Evolutionary conservation across 2,113 vertebrate genomes (phyloP), one percentile per base, ranked within the genome.

Genomic region (Chaenocephalus aceratus): DNA sequence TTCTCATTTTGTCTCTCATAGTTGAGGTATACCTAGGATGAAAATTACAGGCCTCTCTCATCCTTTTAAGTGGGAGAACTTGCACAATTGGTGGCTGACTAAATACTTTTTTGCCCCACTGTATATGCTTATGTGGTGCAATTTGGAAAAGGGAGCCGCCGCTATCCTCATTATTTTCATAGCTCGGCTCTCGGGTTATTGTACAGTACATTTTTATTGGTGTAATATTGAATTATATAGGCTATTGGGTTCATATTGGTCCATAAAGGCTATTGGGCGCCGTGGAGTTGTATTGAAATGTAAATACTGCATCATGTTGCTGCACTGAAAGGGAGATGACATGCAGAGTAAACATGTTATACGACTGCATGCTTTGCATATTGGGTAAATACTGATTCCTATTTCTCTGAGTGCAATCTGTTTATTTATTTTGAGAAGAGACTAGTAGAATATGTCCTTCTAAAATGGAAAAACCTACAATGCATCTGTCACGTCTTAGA

Each of bases 221-320:
- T n/a, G 16, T 66, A 63, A 78, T 89, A 89, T 86, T 65, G 44
- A 77, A 89, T 83, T 61, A 78, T 61, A 73, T 51, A 57, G 36
- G 36, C 36, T 41, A 41, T 15, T 51, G 45, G 71, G 30, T 26
- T 85, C 21, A 67, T 83, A 87, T 83, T 67, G 79, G 75, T 56
- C 77, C 49, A 59, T 44, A 44, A 58, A 67, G 86, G 58, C 77
- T 75, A 48, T 7, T 26, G 5, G 52, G 60, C 10, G 10, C n/a
- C 23, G 61, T 68, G 51, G 79, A 72, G 69, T 83, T 89, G 80
- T 86, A 91, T 88, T 86, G 78, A 86, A 86, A 86, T 72, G 81
- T 86, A 88, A 91, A 90, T 82, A 82, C 45, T 59, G 65, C 69
- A 80, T 82, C 64, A 53, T 68, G 60, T 56, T 49, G 79, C 76